A percentile compares a stretch with the other conserved stretches of the same genome.
Evolutionary conservation across 2,888 invertebrate genomes (phyloP).

Genomic region (Heliconius aoede): DNA sequence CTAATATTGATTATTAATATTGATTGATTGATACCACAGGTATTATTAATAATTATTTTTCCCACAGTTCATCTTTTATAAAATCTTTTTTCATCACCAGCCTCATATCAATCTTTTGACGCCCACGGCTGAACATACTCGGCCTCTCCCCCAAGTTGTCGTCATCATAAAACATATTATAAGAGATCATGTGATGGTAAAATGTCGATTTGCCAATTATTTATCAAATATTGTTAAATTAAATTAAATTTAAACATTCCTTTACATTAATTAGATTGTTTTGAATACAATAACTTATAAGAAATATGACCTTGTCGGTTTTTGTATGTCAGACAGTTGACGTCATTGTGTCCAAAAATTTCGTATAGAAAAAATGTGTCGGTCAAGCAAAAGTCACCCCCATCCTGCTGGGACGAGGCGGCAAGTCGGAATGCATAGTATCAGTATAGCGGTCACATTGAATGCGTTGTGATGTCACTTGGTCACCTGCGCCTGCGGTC

Average conservation of each 20-base stretch:
- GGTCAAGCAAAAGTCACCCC: constrained; percentile 78
- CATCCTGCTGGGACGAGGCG: constrained; percentile 71
- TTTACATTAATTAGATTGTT: constrained; percentile 6
- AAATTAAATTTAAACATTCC: neutral
- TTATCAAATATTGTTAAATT: neutral
- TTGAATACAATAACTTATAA: constrained; percentile 41
- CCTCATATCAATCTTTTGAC: too few relatives aligned
- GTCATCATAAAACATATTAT: too few relatives aligned
- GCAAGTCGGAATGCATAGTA: constrained; percentile 47
- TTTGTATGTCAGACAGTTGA: constrained; percentile 56
- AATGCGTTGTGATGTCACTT: constrained; percentile 14
- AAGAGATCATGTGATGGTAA: neutral
- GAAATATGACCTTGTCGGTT: constrained; percentile 63
- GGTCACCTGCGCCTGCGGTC: constrained; percentile 16
- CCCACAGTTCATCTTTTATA: too few relatives aligned
- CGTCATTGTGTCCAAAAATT: constrained; percentile 72
- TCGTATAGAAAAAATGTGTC: constrained; percentile 66
- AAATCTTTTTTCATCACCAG: too few relatives aligned
- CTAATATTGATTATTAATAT: too few relatives aligned
- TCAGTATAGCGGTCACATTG: constrained; percentile 28
- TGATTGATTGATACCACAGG: too few relatives aligned
- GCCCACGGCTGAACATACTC: too few relatives aligned
- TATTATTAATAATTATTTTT: too few relatives aligned
- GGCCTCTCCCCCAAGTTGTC: too few relatives aligned
- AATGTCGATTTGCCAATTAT: neutral